Evolutionary conservation across 2,888 invertebrate genomes (phyloP), one percentile per base, ranked within the genome.

Genomic region (Ichneumoninae sp.): DNA sequence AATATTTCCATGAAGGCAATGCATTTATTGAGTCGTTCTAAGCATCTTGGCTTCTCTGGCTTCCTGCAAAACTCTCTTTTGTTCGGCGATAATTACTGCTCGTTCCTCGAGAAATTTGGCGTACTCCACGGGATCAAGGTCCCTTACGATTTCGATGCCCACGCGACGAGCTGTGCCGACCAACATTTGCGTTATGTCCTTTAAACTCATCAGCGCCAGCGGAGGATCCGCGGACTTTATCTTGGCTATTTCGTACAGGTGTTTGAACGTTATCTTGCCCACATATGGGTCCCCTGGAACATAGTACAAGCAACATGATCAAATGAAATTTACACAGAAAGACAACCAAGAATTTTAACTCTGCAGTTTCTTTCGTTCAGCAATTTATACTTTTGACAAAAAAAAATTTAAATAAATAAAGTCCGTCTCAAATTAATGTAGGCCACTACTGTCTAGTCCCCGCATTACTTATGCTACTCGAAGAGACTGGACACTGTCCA

Each of bases 171-270:
- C 98, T 73, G 96, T 95, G 1, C 97, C 96, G 87, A 98, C 95
- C 10, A 99, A 91, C 95, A 96, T 96, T 87, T 95, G 95, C 92
- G 98, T 98, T 90, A 99, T 95, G 91, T 97, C 95, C 94, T 97
- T 91, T 85, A 97, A 89, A 10, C 95, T 92, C 86, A 94, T 94
- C 90, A 96, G 95, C 89, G 96, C 95, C 33, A 96, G 93, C 0
- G 96, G 94, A 3, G 97, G 97, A 94, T 99, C 99, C 92, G 97
- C 95, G n/a, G 96, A 95, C 94, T 99, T 99, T n/a, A 99, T 97
- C 94, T 96, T 95, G 0, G 99, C 99, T 92, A 99, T 99, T 95
- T 99, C 99, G 94, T 99, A 99, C 16, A 99, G 94, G 94, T 99
- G 99, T 93, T 98, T 99, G 0, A 98, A 91, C 0, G 98, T 98